Conservation (phyloP, 1,140 invertebrate genomes). For the Leptonema lineaticorne region DNA sequence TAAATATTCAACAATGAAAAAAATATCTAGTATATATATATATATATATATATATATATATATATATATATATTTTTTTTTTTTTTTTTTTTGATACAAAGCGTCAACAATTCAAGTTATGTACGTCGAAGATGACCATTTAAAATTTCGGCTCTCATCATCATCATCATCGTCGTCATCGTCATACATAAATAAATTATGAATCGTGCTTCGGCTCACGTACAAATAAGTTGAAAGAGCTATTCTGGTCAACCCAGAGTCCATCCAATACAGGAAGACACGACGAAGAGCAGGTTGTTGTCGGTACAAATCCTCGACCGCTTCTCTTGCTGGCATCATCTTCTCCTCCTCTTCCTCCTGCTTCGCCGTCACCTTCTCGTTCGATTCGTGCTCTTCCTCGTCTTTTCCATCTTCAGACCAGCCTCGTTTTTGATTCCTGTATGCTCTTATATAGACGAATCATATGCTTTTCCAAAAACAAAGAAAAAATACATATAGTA, state of each 20-base stretch:
- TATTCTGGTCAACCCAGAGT: background rate
- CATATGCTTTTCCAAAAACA: no score
- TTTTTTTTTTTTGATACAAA: no score
- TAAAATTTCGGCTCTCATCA: no score
- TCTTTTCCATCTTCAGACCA: constrained; percentile 8
- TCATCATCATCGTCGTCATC: no score
- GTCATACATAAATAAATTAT: no score
- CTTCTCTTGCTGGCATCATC: no score
- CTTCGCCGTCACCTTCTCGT: background rate
- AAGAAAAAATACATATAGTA: no score
- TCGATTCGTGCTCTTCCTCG: background rate
- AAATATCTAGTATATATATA: background rate
- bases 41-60: background rate
- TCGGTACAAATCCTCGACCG: no score
- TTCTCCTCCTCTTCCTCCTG: background rate
- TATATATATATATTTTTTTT: no score
- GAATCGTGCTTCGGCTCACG: constrained; percentile 7
- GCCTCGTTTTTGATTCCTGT: background rate
- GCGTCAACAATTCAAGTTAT: no score
- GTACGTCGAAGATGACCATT: no score
- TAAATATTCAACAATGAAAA: no score
- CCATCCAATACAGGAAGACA: constrained; percentile 12
- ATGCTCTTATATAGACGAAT: constrained; percentile 6
- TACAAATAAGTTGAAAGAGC: constrained; percentile 9
- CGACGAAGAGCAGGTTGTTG: constrained; percentile 15